Evolutionary conservation across 1,140 invertebrate species (phyloP).

Genomic region (Octopus bimaculoides): DNA sequence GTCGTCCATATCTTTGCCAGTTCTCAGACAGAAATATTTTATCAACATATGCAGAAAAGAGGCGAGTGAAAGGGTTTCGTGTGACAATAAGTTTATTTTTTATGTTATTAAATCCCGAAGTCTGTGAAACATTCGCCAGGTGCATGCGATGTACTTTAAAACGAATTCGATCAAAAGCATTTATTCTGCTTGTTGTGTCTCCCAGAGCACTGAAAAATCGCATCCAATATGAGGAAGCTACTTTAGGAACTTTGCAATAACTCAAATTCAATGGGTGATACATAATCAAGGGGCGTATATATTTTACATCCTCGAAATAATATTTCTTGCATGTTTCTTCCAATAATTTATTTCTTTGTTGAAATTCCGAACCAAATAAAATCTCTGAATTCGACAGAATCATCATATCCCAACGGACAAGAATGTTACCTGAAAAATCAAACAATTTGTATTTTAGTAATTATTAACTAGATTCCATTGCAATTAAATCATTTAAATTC

Average conservation of each 20-base stretch:
- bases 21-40: constrained; percentile 19
- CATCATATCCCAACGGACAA: too few relatives aligned
- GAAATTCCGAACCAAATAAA: too few relatives aligned
- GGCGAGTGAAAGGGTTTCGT: constrained; percentile 23
- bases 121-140: not conserved
- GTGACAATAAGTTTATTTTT: constrained; percentile 16
- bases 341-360: too few relatives aligned
- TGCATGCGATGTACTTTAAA: not conserved
- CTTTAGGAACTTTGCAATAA: constrained; percentile 11
- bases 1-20: not conserved
- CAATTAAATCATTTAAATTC: too few relatives aligned
- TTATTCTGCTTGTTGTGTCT: not conserved
- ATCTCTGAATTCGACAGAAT: too few relatives aligned
- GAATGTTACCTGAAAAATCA: too few relatives aligned
- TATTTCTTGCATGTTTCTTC: too few relatives aligned
- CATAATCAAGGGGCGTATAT: too few relatives aligned
- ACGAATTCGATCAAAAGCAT: not conserved
- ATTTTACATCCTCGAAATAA: too few relatives aligned
- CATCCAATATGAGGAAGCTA: constrained; percentile 9
- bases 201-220: not conserved
- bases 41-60: constrained; percentile 29
- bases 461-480: too few relatives aligned
- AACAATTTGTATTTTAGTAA: too few relatives aligned
- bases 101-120: not conserved
- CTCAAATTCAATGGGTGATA: too few relatives aligned